These are phyloP conservation scores for Hypotaenidia okinawae DNA, from an alignment of 2,797 vertebrate genomes.

Conservation along the genomic window DNA sequence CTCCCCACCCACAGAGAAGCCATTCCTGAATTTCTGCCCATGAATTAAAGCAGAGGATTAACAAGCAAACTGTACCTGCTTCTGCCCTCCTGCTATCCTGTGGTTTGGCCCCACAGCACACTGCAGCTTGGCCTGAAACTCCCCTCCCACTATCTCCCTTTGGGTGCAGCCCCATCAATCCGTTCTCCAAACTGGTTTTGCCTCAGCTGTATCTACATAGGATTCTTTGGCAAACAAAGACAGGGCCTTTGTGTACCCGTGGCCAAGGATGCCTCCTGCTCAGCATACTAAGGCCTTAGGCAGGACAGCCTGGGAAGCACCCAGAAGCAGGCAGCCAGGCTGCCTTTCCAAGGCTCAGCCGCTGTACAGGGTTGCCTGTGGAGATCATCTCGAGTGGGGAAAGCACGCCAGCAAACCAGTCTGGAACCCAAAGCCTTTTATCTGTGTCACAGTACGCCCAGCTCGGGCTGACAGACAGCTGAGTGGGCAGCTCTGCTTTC, in stretches of 20 bases:
- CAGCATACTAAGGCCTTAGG: neutral
- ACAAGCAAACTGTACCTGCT: neutral
- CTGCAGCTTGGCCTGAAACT: rapidly evolving
- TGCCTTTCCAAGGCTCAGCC: rapidly evolving
- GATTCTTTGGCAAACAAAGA: neutral
- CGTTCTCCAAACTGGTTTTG: rapidly evolving
- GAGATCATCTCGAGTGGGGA: neutral
- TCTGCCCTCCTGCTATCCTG: rapidly evolving
- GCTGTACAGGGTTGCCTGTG: neutral
- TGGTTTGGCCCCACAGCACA: neutral
- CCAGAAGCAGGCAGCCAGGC: neutral
- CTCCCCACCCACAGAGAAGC: neutral
- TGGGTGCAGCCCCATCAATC: neutral
- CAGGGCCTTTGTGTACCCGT: neutral
- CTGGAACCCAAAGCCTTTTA: neutral
- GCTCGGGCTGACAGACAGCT: neutral
- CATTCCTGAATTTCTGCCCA: neutral
- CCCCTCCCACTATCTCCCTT: rapidly evolving
- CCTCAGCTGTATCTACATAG: neutral
- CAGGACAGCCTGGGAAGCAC: neutral
- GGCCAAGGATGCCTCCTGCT: neutral
- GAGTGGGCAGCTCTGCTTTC: neutral
- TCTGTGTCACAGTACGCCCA: rapidly evolving
- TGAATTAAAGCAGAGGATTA: neutral
- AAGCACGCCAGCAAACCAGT: neutral